phyloP scores from a whole-genome alignment of 2,888 invertebrate genomes.

The Punctoribates punctum region DNA sequence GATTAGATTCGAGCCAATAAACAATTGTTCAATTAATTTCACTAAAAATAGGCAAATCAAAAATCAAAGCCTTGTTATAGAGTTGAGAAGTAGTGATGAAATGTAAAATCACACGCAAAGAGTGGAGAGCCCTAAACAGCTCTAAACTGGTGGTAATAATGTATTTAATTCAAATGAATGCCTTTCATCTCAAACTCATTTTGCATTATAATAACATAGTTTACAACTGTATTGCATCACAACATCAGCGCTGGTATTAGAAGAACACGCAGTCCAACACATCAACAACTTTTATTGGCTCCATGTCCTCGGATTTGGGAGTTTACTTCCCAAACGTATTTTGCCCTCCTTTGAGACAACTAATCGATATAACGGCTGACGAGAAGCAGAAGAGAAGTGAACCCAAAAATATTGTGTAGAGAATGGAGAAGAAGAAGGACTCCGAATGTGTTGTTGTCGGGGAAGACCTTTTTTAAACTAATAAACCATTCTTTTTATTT shows the following conservation, averaged over 20 bases:
- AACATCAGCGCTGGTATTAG: constrained; percentile 14
- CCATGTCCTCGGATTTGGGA: constrained; percentile 27
- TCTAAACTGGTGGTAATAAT: constrained; percentile 15
- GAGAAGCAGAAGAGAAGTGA: not conserved
- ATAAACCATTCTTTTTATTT: constrained; percentile 20
- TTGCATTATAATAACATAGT: constrained; percentile 32
- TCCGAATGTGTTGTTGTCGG: not conserved
- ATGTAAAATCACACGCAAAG: not conserved
- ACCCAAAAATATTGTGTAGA: not conserved
- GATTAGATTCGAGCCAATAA: constrained; percentile 25
- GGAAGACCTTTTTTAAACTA: constrained; percentile 17
- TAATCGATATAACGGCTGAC: constrained; percentile 20
- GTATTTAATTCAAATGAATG: constrained; percentile 33
- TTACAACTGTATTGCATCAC: constrained; percentile 34
- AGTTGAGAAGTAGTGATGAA: not conserved
- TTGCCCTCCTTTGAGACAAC: constrained; percentile 32
- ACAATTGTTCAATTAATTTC: constrained; percentile 26
- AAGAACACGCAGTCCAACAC: constrained; percentile 33
- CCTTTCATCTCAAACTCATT: constrained; percentile 5
- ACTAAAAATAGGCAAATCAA: constrained; percentile 9
- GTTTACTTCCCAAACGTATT: constrained; percentile 36
- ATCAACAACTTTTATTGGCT: constrained; percentile 40
- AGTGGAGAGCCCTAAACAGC: not conserved
- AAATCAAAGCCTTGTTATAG: constrained; percentile 15
- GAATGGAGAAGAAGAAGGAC: not conserved